Percentiles rank a stretch among this genome's conserved stretches.
Evolutionary conservation across 2,113 vertebrate genomes (phyloP).

Genomic region (Apistogramma diplotaenia): DNA sequence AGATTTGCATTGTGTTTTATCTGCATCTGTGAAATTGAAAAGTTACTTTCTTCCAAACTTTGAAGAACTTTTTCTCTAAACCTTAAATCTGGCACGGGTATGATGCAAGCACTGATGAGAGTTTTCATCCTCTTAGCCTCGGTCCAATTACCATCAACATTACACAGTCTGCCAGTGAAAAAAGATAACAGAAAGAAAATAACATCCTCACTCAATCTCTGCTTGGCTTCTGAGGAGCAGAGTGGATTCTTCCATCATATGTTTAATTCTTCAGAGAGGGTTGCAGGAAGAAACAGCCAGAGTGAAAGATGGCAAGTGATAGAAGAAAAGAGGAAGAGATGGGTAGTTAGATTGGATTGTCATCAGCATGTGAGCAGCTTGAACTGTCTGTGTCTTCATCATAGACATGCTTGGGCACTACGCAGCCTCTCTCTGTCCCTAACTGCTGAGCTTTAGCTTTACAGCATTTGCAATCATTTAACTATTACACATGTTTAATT

Average conservation of each 20-base stretch:
- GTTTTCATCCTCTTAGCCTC: slow-evolving; percentile 67
- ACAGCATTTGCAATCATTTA: not conserved
- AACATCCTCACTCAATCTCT: slow-evolving; percentile 40
- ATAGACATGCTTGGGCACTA: slow-evolving; percentile 7
- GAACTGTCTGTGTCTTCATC: slow-evolving; percentile 7
- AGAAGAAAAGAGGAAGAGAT: slow-evolving; percentile 1
- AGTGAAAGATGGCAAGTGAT: slow-evolving; percentile 8
- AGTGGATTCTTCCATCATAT: slow-evolving; percentile 30
- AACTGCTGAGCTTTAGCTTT: not conserved
- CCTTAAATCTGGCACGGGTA: slow-evolving; percentile 51
- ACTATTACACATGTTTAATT: not conserved
- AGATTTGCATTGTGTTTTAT: slow-evolving; percentile 20
- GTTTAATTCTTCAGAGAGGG: slow-evolving; percentile 38
- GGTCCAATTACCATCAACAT: slow-evolving; percentile 61
- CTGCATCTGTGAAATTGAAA: slow-evolving; percentile 54
- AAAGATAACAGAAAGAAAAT: slow-evolving; percentile 56
- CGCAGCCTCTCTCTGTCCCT: not conserved
- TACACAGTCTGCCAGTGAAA: slow-evolving; percentile 54
- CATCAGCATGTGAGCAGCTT: slow-evolving; percentile 44
- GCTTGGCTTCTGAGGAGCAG: slow-evolving; percentile 36
- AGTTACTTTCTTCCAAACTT: slow-evolving; percentile 56
- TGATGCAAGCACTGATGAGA: slow-evolving; percentile 39
- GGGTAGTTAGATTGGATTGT: slow-evolving; percentile 20
- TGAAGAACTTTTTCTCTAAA: slow-evolving; percentile 48
- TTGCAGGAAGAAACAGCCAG: not conserved